Base-by-base conservation (phyloP, 2,113 vertebrate genomes). In the Nerophis ophidion region DNA sequence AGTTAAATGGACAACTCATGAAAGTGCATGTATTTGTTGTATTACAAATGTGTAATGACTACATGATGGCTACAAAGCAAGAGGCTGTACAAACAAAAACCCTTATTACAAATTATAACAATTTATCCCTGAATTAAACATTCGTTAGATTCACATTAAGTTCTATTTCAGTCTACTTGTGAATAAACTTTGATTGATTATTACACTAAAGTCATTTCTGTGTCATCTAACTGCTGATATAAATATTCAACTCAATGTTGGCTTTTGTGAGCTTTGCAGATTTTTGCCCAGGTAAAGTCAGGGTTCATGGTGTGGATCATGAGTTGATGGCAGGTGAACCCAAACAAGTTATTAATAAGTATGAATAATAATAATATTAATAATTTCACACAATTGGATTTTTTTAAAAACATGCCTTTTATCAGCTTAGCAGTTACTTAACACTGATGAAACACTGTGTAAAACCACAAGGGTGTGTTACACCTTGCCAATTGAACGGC, bases 401-500 rank as follows among this genome's bases (percentile, higher is more conserved):
- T 45, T 55, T 13, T 26, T n/a, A 48, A 8, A 60, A 55, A 45
- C 35, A 50, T 0, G 16, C 0, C 48, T 46, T 50, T 6, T 2
- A 57, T 15, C 45, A 46, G 26, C 33, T 45, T 55, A 53, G 15
- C 47, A 45, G 19, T 48, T 11, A 14, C 15, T 15, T 11, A 56
- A 56, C n/a, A 17, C 36, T 6, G 34, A 17, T 8, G 11, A 7
- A 38, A 38, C n/a, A 13, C 12, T 5, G 19, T 53, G 12, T 53
- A 35, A 36, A 53, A 56, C 17, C n/a, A 56, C 7, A 10, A 42
- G 16, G 54, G 54, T 19, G 54, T 56, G 54, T 42, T 56, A 13
- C 35, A 17, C 59, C 61, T 44, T 13, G 47, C 48, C 49, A 66
- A 61, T 76, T 61, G 76, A 74, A 79, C 33, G 60, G 8, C 46